Conservation (phyloP, 92 coral and sea anemone genomes). For the Paramuricea clavata region DNA sequence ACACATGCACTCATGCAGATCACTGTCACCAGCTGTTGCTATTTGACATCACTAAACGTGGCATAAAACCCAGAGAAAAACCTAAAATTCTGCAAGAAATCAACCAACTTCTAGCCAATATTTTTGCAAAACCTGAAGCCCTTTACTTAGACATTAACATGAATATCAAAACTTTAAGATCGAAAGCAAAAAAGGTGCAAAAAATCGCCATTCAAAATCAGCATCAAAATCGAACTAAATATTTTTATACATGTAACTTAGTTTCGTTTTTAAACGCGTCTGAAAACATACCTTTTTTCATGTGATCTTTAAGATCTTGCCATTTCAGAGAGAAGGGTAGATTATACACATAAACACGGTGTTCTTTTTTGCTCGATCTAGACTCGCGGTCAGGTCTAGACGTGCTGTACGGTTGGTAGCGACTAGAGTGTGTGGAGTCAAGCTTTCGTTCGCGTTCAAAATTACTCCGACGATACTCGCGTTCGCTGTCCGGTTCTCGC, state of each 20-base stretch:
- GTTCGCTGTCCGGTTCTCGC: conserved; percentile 83
- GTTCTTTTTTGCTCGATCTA: conserved; percentile 71
- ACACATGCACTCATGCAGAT: too few relatives aligned
- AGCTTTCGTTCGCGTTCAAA: conserved; percentile 88
- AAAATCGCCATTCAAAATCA: not conserved
- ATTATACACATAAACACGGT: conserved; percentile 86
- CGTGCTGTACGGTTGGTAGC: conserved; percentile 85
- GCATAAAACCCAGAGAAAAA: not conserved
- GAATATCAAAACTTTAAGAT: not conserved
- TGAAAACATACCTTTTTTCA: conserved; percentile 79
- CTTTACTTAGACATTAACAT: not conserved
- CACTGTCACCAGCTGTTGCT: too few relatives aligned
- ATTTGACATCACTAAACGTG: not conserved
- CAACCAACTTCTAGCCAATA: not conserved
- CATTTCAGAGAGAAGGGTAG: conserved; percentile 86
- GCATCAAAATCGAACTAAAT: too few relatives aligned
- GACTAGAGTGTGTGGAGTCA: conserved; percentile 63
- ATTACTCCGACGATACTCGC: conserved; percentile 82
- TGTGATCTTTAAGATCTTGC: conserved; percentile 93
- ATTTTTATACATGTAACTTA: too few relatives aligned
- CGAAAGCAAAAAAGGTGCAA: not conserved
- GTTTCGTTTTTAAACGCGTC: not conserved
- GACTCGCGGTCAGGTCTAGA: conserved; percentile 55
- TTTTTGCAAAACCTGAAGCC: not conserved
- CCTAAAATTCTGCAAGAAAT: not conserved